Conservation (phyloP, 2,888 invertebrate genomes). For the Asteroscopus sphinx region DNA sequence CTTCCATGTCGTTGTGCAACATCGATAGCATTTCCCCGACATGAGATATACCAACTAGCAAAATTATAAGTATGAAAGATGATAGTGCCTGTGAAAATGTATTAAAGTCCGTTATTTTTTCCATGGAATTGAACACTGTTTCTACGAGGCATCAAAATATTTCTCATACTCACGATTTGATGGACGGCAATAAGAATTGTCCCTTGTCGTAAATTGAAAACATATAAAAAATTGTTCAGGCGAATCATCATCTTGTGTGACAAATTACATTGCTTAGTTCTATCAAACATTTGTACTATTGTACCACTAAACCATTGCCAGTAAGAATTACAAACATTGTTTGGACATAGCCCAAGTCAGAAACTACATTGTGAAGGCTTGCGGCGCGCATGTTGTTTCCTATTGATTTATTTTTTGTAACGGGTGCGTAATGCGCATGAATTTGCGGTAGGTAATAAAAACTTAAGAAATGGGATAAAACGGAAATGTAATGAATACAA, state of each 20-base stretch:
- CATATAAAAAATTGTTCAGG: slow-evolving; percentile 84
- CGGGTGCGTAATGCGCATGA: slow-evolving; percentile 73
- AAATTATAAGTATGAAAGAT: slow-evolving; percentile 83
- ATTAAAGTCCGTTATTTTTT: slow-evolving; percentile 1
- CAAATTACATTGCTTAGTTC: slow-evolving; percentile 81
- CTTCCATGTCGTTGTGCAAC: slow-evolving; percentile 87
- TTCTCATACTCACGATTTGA: slow-evolving; percentile 85
- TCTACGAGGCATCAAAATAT: slow-evolving; percentile 5
- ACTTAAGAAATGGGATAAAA: slow-evolving; percentile 2
- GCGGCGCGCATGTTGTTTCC: slow-evolving; percentile 77
- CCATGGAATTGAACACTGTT: slow-evolving; percentile 1
- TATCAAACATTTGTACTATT: slow-evolving; percentile 83
- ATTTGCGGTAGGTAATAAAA: slow-evolving; percentile 35
- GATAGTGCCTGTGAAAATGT: slow-evolving; percentile 79
- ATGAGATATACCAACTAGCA: slow-evolving; percentile 86
- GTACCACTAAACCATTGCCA: slow-evolving; percentile 67
- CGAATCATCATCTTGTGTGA: slow-evolving; percentile 84
- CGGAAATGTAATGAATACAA: slow-evolving; percentile 39
- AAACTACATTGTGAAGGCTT: slow-evolving; percentile 30
- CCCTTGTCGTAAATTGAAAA: slow-evolving; percentile 88
- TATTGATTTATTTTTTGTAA: slow-evolving; percentile 78
- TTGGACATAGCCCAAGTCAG: slow-evolving; percentile 65
- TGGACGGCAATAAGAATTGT: slow-evolving; percentile 88
- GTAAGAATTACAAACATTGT: slow-evolving; percentile 74
- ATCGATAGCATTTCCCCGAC: slow-evolving; percentile 85